Evolutionary conservation across 1,140 invertebrate genomes (phyloP), one percentile per base, ranked within the genome.

Genomic region (Drosophila pandora): DNA sequence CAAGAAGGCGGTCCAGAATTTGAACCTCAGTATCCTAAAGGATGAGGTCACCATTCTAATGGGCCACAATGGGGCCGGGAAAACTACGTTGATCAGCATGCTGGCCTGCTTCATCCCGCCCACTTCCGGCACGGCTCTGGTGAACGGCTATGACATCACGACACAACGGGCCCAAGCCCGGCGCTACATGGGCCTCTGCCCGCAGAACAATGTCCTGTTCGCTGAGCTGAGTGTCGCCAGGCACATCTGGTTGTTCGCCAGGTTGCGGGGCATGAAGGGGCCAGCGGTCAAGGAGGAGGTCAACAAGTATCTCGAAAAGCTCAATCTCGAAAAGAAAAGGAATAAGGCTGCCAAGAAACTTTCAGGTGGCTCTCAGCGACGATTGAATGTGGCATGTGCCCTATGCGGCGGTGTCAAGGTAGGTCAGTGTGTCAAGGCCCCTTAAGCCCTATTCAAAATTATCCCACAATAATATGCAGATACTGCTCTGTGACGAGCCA

Each of bases 141-240:
- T 96, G 0, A 94, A 94, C 78, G 95, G 94, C n/a, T 93, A 93
- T 84, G 94, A 95, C 88, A 95, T 96, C 28, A 82, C 90, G 23
- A 95, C 94, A 74, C 91, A 54, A 1, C 39, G 22, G 0, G 1
- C 3, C 4, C 4, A 48, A 9, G 62, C 63, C 1, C 63, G 41
- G 4, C 13, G 8, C 0, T 60, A 49, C 30, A 22, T 97, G 1
- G 96, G 97, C 1, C 92, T 97, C 1, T 99, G 98, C 92, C 97
- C 97, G 7, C 98, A 99, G 91, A 96, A 98, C 87, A 97, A 98
- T 91, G 95, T 98, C 70, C 93, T 99, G 2, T 98, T 98, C 91
- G 95, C 96, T 57, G 95, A 96, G 65, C 92, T 99, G 13, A 98
- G 96, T 17, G 97, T 98, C 4, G 92, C 93, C 25, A 96, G 98